Base-by-base conservation (phyloP, 1,140 invertebrate genomes). In the Drosophila pseudoananassae region DNA sequence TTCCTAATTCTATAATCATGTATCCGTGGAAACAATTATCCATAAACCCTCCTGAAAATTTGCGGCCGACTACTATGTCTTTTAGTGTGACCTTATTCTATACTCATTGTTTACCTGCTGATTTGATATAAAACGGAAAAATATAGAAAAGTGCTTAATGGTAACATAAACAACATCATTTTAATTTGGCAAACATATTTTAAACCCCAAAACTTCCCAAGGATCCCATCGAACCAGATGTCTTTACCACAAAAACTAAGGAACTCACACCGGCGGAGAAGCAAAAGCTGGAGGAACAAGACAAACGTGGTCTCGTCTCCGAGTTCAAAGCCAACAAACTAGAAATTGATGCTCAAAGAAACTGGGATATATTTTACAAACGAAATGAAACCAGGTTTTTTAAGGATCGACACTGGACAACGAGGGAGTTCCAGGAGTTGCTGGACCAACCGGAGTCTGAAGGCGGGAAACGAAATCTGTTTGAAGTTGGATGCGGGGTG, bases 341-440 rank as follows among this genome's bases (percentile, higher is more conserved):
- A 17, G 98, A 99, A 92, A 92, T 92, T 49, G 95, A 99, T 80
- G 97, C 98, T 0, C 95, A 96, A 83, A 96, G 97, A 75, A 95
- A 99, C 92, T 99, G 99, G 99, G 98, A 99, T 92, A 93, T 98
- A 49, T 99, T 99, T 92, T 99, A 99, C 90, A 99, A 99, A 92
- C 93, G 98, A 68, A 98, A 98, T 91, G 95, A 96, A 77, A 96
- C 94, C 0, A 93, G 95, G 76, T 99, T 99, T 91, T 99, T 99
- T 91, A 98, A 98, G 92, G 98, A 99, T 92, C 94, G 99, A 15
- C 97, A 99, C 91, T 99, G 99, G 99, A 99, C 98, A 3, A 97
- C 95, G 55, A 93, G 97, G 82, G 99, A 99, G 92, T 99, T 99
- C 93, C 90, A 95, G 74, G 98, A 99, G 91, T 92, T 99, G 12